A percentile compares a stretch with the other conserved stretches of the same genome.
phyloP scores from a whole-genome alignment of 2,888 invertebrate genomes.

The Tachina lurida region DNA sequence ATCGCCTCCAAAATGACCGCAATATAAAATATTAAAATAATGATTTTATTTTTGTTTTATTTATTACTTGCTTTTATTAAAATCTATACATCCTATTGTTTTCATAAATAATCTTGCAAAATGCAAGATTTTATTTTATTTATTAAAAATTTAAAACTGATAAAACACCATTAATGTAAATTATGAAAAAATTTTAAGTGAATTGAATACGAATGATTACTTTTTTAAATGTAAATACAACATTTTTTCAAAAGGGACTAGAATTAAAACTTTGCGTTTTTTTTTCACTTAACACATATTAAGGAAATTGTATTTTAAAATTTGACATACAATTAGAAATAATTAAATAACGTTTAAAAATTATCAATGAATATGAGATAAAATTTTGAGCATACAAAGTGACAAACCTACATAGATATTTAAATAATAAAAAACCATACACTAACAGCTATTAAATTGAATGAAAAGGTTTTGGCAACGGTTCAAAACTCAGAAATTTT shows the following conservation, averaged over 20 bases:
- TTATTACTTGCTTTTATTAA: conserved; percentile 6
- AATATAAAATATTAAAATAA: too few relatives aligned
- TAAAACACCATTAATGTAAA: conserved; percentile 55
- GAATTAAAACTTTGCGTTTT: conserved; percentile 21
- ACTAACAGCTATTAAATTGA: conserved; percentile 23
- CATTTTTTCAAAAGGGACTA: conserved; percentile 45
- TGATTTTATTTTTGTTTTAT: too few relatives aligned
- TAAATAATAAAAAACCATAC: conserved; percentile 27
- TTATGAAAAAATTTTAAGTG: conserved; percentile 27
- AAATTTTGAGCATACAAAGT: conserved; percentile 72
- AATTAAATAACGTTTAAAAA: background rate
- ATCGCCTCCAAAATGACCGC: too few relatives aligned
- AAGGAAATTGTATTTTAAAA: background rate
- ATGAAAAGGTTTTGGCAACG: conserved; percentile 64
- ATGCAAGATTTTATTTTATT: background rate
- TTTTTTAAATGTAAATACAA: background rate
- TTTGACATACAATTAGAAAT: conserved; percentile 28
- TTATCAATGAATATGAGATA: conserved; percentile 59
- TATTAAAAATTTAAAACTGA: conserved; percentile 45
- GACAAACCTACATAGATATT: background rate
- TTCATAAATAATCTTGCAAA: too few relatives aligned
- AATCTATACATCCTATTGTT: background rate
- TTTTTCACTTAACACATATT: background rate
- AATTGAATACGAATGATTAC: conserved; percentile 15
- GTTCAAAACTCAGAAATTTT: conserved; percentile 29